Evolutionary conservation across 2,888 invertebrate genomes (phyloP).

Genomic region (Drosophila histrio): DNA sequence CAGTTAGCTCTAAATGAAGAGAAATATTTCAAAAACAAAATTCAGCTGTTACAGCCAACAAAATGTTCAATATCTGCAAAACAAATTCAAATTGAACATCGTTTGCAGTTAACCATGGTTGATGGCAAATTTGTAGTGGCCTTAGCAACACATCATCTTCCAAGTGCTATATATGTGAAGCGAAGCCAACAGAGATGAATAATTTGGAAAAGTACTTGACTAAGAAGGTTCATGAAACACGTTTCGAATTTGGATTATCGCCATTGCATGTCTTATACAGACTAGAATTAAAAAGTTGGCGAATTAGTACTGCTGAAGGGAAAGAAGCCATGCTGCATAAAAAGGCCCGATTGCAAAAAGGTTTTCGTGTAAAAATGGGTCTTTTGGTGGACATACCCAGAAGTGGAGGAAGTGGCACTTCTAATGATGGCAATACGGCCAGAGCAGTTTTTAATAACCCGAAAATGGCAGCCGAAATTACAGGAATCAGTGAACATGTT

Average conservation of each 20-base stretch:
- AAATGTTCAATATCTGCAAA: too few relatives aligned
- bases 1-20: too few relatives aligned
- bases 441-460: slow-evolving; percentile 1
- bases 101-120: too few relatives aligned
- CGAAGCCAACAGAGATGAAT: slow-evolving; percentile 18
- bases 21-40: too few relatives aligned
- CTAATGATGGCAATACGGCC: slow-evolving; percentile 4
- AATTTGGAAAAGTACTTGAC: not conserved
- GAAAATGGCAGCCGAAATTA: too few relatives aligned
- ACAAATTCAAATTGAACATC: too few relatives aligned
- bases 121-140: too few relatives aligned
- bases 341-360: not conserved
- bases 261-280: not conserved
- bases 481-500: not conserved
- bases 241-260: not conserved
- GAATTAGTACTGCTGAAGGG: too few relatives aligned
- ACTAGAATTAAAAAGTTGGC: not conserved
- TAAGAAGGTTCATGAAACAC: slow-evolving; percentile 1
- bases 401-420: slow-evolving; percentile 6
- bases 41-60: too few relatives aligned
- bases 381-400: not conserved
- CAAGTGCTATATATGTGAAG: slow-evolving; percentile 10
- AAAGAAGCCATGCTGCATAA: not conserved
- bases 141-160: not conserved
- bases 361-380: not conserved